A percentile compares a stretch with the other conserved stretches of the same genome.
phyloP scores from a whole-genome alignment of 2,113 vertebrate genomes.

The Boulengeromyrus knoepffleri region DNA sequence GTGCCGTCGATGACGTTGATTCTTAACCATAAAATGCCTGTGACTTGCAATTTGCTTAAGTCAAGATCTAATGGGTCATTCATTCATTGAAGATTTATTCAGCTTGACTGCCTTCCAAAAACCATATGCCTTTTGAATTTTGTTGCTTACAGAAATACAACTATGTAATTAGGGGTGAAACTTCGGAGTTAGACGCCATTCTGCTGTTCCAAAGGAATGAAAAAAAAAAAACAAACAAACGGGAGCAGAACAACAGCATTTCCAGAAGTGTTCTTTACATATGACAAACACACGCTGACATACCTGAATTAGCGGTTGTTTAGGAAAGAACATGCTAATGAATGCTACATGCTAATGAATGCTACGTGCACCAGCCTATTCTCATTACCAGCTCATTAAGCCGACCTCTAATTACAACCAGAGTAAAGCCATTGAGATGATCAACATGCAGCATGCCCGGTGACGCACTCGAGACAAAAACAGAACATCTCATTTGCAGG shows the following conservation, averaged over 20 bases:
- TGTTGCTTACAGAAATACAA: neutral
- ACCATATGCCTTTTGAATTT: neutral
- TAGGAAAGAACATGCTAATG: neutral
- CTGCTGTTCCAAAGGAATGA: neutral
- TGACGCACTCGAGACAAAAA: neutral
- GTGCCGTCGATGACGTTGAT: neutral
- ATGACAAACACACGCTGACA: neutral
- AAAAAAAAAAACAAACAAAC: neutral
- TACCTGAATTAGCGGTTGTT: neutral
- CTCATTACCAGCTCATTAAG: constrained; percentile 1
- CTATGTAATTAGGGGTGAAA: neutral
- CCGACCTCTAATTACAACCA: neutral
- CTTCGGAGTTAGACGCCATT: neutral
- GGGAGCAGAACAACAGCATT: neutral
- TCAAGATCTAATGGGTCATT: neutral
- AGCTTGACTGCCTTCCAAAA: neutral
- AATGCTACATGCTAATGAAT: neutral
- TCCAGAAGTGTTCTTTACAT: neutral
- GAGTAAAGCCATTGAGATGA: neutral
- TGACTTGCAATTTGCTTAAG: neutral
- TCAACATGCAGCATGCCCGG: neutral
- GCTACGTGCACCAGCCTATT: neutral
- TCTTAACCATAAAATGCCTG: neutral
- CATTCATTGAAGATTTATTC: neutral
- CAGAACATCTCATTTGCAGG: constrained; percentile 2